Evolutionary conservation across 1,140 invertebrate genomes (phyloP).

Genomic region (Drosophila suzukii): DNA sequence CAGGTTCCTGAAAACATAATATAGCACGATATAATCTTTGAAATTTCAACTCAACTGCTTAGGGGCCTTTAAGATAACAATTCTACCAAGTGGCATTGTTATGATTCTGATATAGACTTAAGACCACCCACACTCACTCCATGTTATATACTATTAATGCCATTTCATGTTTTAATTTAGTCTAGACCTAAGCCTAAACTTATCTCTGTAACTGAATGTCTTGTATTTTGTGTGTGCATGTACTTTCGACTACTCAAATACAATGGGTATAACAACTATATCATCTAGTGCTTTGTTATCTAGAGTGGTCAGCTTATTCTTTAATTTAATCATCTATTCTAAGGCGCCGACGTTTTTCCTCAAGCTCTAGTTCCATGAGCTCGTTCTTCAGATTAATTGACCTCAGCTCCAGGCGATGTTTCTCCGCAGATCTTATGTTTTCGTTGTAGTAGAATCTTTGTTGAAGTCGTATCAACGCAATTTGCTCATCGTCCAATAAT

Average conservation of each 20-base stretch:
- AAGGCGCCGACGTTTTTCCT: slow-evolving; percentile 6
- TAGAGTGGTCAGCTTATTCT: too few relatives aligned
- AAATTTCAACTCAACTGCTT: slow-evolving; percentile 6
- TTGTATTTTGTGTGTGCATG: slow-evolving; percentile 29
- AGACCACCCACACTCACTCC: slow-evolving; percentile 31
- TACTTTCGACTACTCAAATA: slow-evolving; percentile 39
- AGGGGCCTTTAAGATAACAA: slow-evolving; percentile 25
- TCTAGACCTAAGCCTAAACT: slow-evolving; percentile 23
- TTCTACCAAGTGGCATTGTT: slow-evolving; percentile 56
- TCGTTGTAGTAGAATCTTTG: slow-evolving; percentile 16
- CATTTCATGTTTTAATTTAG: slow-evolving; percentile 44
- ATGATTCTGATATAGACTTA: slow-evolving; percentile 61
- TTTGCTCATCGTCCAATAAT: background rate
- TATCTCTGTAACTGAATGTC: slow-evolving; percentile 32
- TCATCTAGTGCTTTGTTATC: background rate
- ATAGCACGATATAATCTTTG: slow-evolving; percentile 3
- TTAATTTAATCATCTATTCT: background rate
- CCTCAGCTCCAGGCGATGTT: background rate
- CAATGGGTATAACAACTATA: slow-evolving; percentile 28
- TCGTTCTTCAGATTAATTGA: slow-evolving; percentile 17
- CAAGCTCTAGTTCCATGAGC: slow-evolving; percentile 10
- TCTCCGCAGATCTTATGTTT: slow-evolving; percentile 17
- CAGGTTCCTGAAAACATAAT: background rate
- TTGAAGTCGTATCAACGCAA: slow-evolving; percentile 3
- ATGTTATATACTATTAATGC: slow-evolving; percentile 45